Evolutionary conservation across 1,140 invertebrate genomes (phyloP).

Genomic region (Anoplolepis gracilipes): DNA sequence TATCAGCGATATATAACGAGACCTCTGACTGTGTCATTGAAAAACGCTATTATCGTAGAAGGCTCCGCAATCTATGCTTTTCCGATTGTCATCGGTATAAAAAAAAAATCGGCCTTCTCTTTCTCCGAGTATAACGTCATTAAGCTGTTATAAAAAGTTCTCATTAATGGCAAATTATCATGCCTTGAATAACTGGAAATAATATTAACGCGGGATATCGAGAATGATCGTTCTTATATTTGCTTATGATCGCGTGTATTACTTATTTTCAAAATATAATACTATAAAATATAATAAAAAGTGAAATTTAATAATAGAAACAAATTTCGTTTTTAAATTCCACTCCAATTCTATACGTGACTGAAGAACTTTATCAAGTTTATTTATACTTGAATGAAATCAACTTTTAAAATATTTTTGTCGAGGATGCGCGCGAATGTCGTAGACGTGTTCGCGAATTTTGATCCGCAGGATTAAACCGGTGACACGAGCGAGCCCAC

Average conservation of each 20-base stretch:
- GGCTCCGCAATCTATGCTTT: constrained; percentile 5
- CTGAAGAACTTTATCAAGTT: no score
- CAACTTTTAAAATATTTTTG: constrained; percentile 11
- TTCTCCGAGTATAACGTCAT: not conserved
- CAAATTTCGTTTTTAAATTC: not conserved
- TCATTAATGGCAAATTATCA: not conserved
- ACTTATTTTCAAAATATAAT: not conserved
- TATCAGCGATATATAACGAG: constrained; percentile 52
- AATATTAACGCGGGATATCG: no score
- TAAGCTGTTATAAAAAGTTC: not conserved
- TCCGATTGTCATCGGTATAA: constrained; percentile 9
- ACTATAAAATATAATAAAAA: constrained; percentile 4
- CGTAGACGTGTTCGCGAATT: not conserved
- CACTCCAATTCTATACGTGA: not conserved
- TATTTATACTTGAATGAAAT: not conserved
- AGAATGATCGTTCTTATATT: not conserved
- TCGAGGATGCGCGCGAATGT: constrained; percentile 1
- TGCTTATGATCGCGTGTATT: not conserved
- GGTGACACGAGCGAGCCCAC: not conserved
- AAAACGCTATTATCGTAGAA: constrained; percentile 39
- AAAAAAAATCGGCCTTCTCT: not conserved
- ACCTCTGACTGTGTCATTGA: not conserved
- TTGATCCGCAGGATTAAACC: not conserved
- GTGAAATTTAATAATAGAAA: not conserved
- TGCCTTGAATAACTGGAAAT: not conserved